Evolutionary conservation across 2,797 vertebrate genomes (phyloP).

Genomic region (Myotis daubentonii): DNA sequence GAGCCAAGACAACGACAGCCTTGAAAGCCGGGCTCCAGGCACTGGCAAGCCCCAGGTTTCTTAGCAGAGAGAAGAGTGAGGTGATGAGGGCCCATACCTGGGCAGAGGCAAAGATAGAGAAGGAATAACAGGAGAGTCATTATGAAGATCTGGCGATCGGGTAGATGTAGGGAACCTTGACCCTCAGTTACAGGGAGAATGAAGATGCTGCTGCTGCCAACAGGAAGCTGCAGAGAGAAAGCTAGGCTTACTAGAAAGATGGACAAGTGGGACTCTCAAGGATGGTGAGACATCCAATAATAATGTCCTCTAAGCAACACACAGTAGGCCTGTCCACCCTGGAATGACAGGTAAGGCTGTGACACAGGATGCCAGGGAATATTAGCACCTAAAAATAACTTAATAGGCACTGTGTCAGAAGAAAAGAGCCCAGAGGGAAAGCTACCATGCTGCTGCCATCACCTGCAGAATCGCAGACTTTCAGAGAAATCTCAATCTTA

Average conservation of each 20-base stretch:
- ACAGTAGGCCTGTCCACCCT: not conserved
- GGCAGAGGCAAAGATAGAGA: not conserved
- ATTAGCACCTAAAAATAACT: not conserved
- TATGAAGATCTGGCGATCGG: not conserved
- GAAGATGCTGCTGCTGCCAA: not conserved
- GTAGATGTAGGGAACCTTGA: not conserved
- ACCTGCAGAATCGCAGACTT: conserved; percentile 97
- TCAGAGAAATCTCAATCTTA: conserved; percentile 92
- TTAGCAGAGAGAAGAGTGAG: not conserved
- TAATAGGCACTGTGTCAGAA: not conserved
- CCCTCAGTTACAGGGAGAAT: not conserved
- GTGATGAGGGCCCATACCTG: not conserved
- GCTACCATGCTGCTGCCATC: not conserved
- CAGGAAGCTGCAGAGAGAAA: not conserved
- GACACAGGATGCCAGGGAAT: not conserved
- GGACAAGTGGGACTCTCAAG: not conserved
- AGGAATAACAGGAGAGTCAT: not conserved
- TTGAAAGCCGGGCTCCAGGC: not conserved
- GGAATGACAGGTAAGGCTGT: not conserved
- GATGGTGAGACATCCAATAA: not conserved
- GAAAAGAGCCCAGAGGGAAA: not conserved
- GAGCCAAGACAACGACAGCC: not conserved
- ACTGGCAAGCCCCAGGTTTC: not conserved
- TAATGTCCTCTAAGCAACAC: conserved; percentile 28
- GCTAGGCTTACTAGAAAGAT: not conserved